Base-by-base conservation (phyloP, 2,888 invertebrate genomes). In the Thereva nobilitata region DNA sequence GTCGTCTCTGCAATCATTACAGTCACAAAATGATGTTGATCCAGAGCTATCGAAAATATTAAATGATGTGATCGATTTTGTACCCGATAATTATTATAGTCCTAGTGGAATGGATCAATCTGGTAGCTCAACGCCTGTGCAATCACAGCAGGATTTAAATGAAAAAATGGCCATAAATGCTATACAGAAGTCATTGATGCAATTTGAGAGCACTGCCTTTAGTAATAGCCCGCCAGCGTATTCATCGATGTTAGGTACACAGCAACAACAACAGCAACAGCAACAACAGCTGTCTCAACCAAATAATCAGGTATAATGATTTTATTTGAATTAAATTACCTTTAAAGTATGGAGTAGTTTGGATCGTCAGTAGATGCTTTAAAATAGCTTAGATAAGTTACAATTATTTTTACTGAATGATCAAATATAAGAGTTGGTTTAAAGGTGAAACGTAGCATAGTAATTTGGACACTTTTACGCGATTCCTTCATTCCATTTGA, bases 161-260 rank as follows among this genome's bases (percentile, higher is more conserved):
- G 91, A 91, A 76, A 89, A 89, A 77, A 87, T 89, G 81, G 92
- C 91, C 70, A 96, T 96, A 71, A 92, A 89, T 76, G 93, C 90
- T 54, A 97, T 97, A 76, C 92, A 93, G 76, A 90, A 92, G 78
- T 92, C 91, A 74, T 83, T 97, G 75, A 96, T 96, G 95, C 90
- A 89, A 75, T 90, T 87, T 76, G 93, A 93, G 80, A 86, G 86
- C 68, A 85, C 83, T 5, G 55, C 73, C 3, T 80, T 77, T 71
- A 73, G 69, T 68, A 70, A 52, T 54, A 73, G 72, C 50, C 78
- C 78, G 5, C 78, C 78, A 9, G 77, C 78, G 8, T 79, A 77
- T 72, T 78, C 78, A 23, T 74, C 52, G 67, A 71, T 69, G 74
- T 37, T 71, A 59, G 65, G 69, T 67, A 61, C 68, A 12, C 71